phyloP scores from a whole-genome alignment of 2,888 invertebrate genomes.

The Lomographa bimaculata region DNA sequence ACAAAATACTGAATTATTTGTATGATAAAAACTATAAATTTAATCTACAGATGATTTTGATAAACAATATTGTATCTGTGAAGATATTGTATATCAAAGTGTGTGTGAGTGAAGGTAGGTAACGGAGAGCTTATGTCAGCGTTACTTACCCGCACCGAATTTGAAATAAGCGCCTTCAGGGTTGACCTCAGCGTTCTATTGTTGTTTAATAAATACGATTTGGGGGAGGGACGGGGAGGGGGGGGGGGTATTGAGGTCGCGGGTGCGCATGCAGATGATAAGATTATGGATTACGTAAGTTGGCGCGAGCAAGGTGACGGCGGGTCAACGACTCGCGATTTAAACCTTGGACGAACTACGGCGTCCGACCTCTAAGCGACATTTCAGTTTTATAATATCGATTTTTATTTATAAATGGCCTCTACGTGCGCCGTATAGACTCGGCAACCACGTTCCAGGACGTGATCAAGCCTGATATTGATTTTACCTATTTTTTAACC shows the following conservation, averaged over 20 bases:
- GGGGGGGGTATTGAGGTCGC: conserved; percentile 63
- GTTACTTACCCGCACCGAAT: conserved; percentile 40
- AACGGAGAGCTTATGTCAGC: conserved; percentile 27
- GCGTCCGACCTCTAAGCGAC: conserved; percentile 69
- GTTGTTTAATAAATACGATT: too few relatives aligned
- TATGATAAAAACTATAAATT: too few relatives aligned
- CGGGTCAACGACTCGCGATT: conserved; percentile 75
- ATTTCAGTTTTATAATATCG: conserved; percentile 49
- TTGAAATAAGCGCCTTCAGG: conserved; percentile 43
- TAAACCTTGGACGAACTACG: conserved; percentile 74
- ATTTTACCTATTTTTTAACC: too few relatives aligned
- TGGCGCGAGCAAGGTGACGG: conserved; percentile 77
- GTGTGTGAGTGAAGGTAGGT: too few relatives aligned
- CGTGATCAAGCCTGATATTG: too few relatives aligned
- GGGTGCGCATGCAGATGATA: conserved; percentile 78
- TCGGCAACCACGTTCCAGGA: neutral
- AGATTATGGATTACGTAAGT: conserved; percentile 82
- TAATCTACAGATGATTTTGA: too few relatives aligned
- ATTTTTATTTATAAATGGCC: conserved; percentile 17
- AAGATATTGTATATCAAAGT: too few relatives aligned
- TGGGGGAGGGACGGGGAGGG: conserved; percentile 47
- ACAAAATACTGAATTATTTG: too few relatives aligned
- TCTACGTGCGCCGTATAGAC: conserved; percentile 3
- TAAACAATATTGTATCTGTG: too few relatives aligned
- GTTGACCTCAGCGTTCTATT: conserved; percentile 47